Percentiles rank a stretch among this genome's conserved stretches.
These are phyloP conservation scores for Beris chalybata DNA, from an alignment of 2,888 invertebrate species.

Conservation along the genomic window DNA sequence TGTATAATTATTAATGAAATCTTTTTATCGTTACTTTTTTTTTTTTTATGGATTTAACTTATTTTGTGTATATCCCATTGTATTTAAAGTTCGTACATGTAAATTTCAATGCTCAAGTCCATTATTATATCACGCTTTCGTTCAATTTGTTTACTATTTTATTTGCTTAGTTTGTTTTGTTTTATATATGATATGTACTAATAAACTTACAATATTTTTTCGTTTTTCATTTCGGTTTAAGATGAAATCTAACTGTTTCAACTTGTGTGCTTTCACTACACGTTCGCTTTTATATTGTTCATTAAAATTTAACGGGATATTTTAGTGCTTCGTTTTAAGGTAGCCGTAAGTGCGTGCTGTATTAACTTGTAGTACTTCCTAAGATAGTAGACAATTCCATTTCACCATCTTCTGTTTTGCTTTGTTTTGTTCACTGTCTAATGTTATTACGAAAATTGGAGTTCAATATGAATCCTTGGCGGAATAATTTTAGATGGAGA, in stretches of 20 bases:
- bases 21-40: conserved; percentile 26
- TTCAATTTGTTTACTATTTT: conserved; percentile 53
- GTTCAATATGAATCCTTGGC: background rate
- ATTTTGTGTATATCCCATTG: conserved; percentile 28
- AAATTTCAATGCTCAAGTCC: conserved; percentile 47
- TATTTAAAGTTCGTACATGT: conserved; percentile 43
- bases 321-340: conserved; percentile 45
- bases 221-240: conserved; percentile 41
- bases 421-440: background rate
- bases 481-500: background rate
- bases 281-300: conserved; percentile 35
- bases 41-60: conserved; percentile 30
- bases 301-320: conserved; percentile 33
- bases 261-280: conserved; percentile 36
- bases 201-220: conserved; percentile 45
- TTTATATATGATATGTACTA: conserved; percentile 42
- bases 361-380: conserved; percentile 61
- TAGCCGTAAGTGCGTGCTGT: conserved; percentile 85
- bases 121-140: conserved; percentile 37
- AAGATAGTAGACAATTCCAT: conserved; percentile 35
- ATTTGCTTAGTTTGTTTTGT: conserved; percentile 37
- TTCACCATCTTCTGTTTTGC: conserved; percentile 5
- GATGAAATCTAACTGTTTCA: conserved; percentile 40
- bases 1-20: conserved; percentile 32
- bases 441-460: conserved; percentile 4